Evolutionary conservation across 2,797 vertebrate species (phyloP).

Genomic region (Aselliscus stoliczkanus): DNA sequence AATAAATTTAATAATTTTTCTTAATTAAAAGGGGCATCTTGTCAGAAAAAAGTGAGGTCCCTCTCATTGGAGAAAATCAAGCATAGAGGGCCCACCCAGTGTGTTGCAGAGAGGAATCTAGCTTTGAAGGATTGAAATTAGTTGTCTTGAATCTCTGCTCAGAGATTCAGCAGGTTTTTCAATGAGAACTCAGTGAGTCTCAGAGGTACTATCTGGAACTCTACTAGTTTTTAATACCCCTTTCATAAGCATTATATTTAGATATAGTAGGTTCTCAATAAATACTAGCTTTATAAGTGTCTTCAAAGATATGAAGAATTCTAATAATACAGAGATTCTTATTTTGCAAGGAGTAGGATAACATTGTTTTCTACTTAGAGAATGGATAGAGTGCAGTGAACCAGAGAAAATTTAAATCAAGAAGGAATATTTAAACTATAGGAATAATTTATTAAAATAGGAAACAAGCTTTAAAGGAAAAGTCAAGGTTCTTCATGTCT

Average conservation of each 20-base stretch:
- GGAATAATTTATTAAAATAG: not conserved
- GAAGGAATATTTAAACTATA: constrained; percentile 13
- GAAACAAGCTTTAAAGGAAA: constrained; percentile 20
- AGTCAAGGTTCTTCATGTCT: not conserved
- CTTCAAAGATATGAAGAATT: constrained; percentile 11
- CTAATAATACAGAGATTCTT: constrained; percentile 20
- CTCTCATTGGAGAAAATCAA: not conserved
- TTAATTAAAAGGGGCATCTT: not conserved
- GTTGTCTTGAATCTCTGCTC: not conserved
- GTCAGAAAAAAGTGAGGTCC: not conserved
- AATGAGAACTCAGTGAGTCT: not conserved
- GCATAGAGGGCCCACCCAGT: not conserved
- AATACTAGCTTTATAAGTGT: not conserved
- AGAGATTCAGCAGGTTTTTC: not conserved
- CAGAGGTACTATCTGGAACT: not conserved
- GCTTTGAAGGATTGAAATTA: not conserved
- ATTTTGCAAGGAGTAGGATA: not conserved
- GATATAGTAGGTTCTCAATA: not conserved
- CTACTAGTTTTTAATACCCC: not conserved
- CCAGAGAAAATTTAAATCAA: constrained; percentile 3
- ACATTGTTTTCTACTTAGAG: not conserved
- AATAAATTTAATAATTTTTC: too few relatives aligned
- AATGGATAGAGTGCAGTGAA: not conserved
- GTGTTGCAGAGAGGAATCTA: not conserved
- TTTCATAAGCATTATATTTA: not conserved